Evolutionary conservation across 2,113 vertebrate species (phyloP), one percentile per base, ranked within the genome.

Genomic region (Planiliza haematocheilus): DNA sequence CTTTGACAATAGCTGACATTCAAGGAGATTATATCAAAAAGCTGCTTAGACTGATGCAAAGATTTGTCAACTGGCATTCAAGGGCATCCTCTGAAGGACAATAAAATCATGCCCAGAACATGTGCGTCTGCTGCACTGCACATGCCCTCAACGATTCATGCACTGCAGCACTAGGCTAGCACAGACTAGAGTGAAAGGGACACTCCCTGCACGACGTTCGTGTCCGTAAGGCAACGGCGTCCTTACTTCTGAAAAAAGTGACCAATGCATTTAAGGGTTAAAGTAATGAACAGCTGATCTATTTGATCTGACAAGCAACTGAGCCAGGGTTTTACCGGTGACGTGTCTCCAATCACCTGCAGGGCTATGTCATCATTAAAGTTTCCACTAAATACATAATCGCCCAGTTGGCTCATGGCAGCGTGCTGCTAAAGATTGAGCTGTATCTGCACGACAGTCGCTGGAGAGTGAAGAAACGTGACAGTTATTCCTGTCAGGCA

Each of bases 401-500:
- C 74, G 71, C 64, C 73, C 52, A 39, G 36, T 17, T 70, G 56
- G 70, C 77, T 78, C 46, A 70, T 68, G 68, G 73, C 56, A 62
- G 74, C 41, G 3, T 8, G 71, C 68, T 83, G 59, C 83, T 90
- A 87, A 87, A 88, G 74, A 81, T 61, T 88, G 62, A 60, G 51
- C 66, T 80, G 75, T 85, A 81, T 91, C 86, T 87, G 70, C 74
- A 73, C 81, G 86, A 90, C 88, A 84, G 71, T 84, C 86, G 86
- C 84, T 17, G 75, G 88, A 10, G 77, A 81, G 81, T 86, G 89
- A 89, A 83, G 86, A 12, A 88, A 94, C 82, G 77, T 91, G 94
- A 95, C 94, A 94, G 88, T 91, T 92, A 93, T 94, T 90, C 91
- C 80, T 58, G 53, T 71, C 81, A n/a, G 90, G 73, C 86, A 87